Conservation (phyloP, 2,888 invertebrate genomes). For the Ecliptopera silaceata region DNA sequence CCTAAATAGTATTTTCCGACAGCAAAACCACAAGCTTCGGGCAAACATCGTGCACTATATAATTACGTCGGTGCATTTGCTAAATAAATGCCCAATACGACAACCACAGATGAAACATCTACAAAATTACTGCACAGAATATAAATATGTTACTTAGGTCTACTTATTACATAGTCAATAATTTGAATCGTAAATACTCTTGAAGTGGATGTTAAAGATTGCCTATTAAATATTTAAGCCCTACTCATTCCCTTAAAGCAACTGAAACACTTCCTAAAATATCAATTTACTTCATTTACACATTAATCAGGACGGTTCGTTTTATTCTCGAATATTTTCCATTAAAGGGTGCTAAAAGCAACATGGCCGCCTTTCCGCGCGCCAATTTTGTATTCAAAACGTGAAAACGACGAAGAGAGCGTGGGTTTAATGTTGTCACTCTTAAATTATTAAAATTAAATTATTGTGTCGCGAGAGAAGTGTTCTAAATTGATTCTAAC, state of each 20-base stretch:
- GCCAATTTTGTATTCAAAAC: slow-evolving; percentile 75
- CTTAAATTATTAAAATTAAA: slow-evolving; percentile 77
- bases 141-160: no score
- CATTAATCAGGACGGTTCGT: slow-evolving; percentile 66
- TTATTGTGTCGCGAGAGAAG: slow-evolving; percentile 64
- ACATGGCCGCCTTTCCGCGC: slow-evolving; percentile 69
- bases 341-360: slow-evolving; percentile 79
- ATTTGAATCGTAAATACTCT: background rate
- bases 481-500: slow-evolving; percentile 60
- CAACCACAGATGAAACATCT: no score
- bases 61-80: no score
- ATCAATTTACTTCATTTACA: slow-evolving; percentile 73
- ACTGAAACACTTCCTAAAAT: slow-evolving; percentile 61
- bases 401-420: slow-evolving; percentile 59
- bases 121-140: no score
- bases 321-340: slow-evolving; percentile 63
- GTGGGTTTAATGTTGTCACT: slow-evolving; percentile 66
- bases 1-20: no score
- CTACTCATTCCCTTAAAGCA: slow-evolving; percentile 47
- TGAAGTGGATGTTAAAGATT: slow-evolving; percentile 29
- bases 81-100: no score
- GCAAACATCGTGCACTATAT: no score
- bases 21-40: no score
- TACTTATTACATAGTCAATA: no score
- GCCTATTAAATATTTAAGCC: slow-evolving; percentile 47